Base-by-base conservation (phyloP, 1,140 invertebrate genomes). In the Oedothorax gibbosus region DNA sequence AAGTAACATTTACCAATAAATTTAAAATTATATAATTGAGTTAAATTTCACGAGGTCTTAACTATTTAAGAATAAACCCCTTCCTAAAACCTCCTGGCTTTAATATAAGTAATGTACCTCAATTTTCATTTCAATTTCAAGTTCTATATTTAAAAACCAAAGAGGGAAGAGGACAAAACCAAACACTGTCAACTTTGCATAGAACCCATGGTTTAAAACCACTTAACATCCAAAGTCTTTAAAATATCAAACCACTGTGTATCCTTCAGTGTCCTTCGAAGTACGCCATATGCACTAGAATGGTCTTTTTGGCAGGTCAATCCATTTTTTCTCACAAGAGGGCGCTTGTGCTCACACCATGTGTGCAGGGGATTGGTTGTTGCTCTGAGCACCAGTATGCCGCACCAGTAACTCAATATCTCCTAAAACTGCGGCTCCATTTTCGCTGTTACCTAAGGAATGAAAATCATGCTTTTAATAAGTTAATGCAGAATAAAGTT, bases 381-480 rank as follows among this genome's bases (percentile, higher is more conserved):
- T 56, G 18, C 81, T n/a, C 60, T 57, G 50, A 50, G 51, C 50
- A 76, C 65, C 54, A 10, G 81, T 18, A 60, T 83, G 81, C 65
- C 21, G 81, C 18, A 83, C 81, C 81, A 83, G 81, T 72, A 83
- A 76, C 81, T 83, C 81, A 49, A 83, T 76, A 21, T 83, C 81
- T 20, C 81, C 81, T n/a, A 50, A n/a, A 35, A 66, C 71, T 51
- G 81, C 69, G 66, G 71, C 62, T 65, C 71, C 81, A 20, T 75
- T 76, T 53, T 76, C 81, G 50, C 71, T 57, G 11, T 56, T 68
- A 60, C 53, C 78, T 71, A 15, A 0, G 75, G 53, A 15, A 51
- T 8, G n/a, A 12, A 60, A 7, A 14, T 60, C 12, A 60, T 60
- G 12, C n/a, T 60, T 60, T 12, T 60, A 5, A 60, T 60, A 60